phyloP scores from a whole-genome alignment of 2,113 vertebrate species.

The Buteo buteo region DNA sequence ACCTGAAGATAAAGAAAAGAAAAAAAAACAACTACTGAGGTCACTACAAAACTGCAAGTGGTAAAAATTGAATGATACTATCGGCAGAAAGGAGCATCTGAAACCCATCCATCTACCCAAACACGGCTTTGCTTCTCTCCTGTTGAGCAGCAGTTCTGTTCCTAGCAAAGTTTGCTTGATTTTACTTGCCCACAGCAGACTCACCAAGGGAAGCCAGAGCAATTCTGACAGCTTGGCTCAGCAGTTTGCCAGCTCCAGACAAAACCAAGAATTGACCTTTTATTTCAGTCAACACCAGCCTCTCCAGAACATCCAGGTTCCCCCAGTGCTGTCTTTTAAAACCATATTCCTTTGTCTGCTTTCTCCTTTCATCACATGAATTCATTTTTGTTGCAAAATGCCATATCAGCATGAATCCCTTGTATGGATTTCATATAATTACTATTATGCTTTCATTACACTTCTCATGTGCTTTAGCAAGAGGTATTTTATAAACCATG shows the following conservation, averaged over 20 bases:
- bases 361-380: background rate
- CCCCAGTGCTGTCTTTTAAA: background rate
- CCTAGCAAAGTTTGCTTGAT: background rate
- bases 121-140: background rate
- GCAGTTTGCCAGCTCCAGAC: background rate
- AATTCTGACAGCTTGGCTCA: background rate
- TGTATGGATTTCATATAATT: background rate
- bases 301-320: background rate
- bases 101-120: background rate
- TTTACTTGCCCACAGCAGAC: background rate
- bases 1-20: background rate
- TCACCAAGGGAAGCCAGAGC: background rate
- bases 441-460: background rate
- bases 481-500: background rate
- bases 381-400: background rate
- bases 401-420: background rate
- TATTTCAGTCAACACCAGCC: background rate
- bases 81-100: rapidly evolving
- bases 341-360: background rate
- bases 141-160: background rate
- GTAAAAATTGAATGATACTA: background rate
- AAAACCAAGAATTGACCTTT: background rate
- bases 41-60: background rate
- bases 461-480: background rate
- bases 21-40: background rate